Evolutionary conservation across 2,888 invertebrate species (phyloP).

Genomic region (Camptogramma bilineatum): DNA sequence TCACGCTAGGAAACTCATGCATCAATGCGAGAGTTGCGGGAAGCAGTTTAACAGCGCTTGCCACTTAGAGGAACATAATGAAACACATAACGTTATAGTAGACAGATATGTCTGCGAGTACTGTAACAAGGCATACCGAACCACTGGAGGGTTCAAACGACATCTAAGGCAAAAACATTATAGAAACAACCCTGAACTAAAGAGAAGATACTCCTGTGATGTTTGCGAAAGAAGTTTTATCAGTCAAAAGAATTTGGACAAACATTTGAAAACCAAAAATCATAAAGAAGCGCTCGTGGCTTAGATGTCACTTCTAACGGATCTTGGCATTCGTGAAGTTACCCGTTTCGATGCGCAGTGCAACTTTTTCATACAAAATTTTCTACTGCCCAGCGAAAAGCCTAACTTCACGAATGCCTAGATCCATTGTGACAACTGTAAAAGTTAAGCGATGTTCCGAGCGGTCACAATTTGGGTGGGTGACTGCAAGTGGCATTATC

Average conservation of each 20-base stretch:
- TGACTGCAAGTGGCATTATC: too few relatives aligned
- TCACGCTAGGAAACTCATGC: conserved; percentile 47
- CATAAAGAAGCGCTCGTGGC: too few relatives aligned
- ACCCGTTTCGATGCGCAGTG: too few relatives aligned
- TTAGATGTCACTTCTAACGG: too few relatives aligned
- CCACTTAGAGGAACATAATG: conserved; percentile 58
- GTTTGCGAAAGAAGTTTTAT: conserved; percentile 34
- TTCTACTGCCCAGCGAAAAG: too few relatives aligned
- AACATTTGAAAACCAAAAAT: conserved; percentile 42
- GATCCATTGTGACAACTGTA: too few relatives aligned
- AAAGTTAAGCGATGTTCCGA: too few relatives aligned
- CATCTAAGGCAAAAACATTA: conserved; percentile 48
- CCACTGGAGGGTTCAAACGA: conserved; percentile 56
- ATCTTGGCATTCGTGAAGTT: too few relatives aligned
- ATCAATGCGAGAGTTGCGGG: conserved; percentile 61
- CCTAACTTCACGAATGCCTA: too few relatives aligned
- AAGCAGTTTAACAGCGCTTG: conserved; percentile 52
- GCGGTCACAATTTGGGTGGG: too few relatives aligned
- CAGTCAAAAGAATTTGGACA: conserved; percentile 36
- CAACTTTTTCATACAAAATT: too few relatives aligned
- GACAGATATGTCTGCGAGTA: conserved; percentile 58
- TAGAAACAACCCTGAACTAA: conserved; percentile 24
- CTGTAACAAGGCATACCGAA: conserved; percentile 56
- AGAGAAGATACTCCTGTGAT: conserved; percentile 35
- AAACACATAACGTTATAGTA: conserved; percentile 52